Evolutionary conservation across 2,797 vertebrate species (phyloP).

Genomic region (Myotis myotis): DNA sequence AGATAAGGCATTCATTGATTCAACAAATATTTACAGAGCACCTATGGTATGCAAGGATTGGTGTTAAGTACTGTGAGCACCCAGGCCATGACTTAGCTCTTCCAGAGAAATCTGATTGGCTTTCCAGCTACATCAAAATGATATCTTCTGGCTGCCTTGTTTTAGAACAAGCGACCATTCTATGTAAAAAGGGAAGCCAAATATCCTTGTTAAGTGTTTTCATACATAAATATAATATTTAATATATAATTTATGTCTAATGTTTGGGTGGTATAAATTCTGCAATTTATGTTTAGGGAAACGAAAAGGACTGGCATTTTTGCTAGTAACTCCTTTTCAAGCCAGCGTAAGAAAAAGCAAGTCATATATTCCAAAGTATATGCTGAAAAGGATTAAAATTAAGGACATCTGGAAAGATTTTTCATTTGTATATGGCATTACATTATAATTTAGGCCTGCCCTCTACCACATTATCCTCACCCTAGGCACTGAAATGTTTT

Average conservation of each 20-base stretch:
- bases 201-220: not conserved
- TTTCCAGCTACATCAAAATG: not conserved
- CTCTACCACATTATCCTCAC: not conserved
- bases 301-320: not conserved
- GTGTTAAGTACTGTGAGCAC: not conserved
- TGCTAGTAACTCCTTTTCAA: slow-evolving; percentile 17
- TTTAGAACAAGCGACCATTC: not conserved
- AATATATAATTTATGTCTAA: not conserved
- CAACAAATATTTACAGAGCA: not conserved
- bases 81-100: not conserved
- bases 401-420: not conserved
- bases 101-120: not conserved
- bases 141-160: not conserved
- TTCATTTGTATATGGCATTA: not conserved
- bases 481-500: not conserved
- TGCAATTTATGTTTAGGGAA: not conserved
- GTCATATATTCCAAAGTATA: not conserved
- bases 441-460: not conserved
- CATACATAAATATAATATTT: not conserved
- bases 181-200: not conserved
- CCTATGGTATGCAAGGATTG: not conserved
- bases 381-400: not conserved
- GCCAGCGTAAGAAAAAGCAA: not conserved
- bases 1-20: not conserved
- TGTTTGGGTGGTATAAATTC: not conserved